Evolutionary conservation across 2,113 vertebrate genomes (phyloP), one percentile per base, ranked within the genome.

Genomic region (Tamias sibiricus): DNA sequence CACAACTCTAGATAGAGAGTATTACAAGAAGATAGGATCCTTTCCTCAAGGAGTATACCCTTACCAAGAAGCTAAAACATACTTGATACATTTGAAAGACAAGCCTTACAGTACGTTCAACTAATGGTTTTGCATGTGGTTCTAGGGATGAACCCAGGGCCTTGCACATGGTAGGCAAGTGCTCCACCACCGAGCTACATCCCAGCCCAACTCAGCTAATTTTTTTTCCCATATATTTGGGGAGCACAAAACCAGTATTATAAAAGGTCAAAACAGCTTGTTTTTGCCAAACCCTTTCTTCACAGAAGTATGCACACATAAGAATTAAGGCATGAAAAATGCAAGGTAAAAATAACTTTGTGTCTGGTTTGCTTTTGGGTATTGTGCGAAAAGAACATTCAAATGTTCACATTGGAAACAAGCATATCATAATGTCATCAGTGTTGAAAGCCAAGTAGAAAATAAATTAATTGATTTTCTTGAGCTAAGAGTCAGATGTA

Each of bases 261-360:
- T 1, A 35, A 77, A 89, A 94, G 37, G 12, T 88, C 95, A 96
- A 32, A 95, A 85, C 14, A 83, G 47, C 74, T 89, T 66, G 57
- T 49, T 75, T 82, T 8, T 81, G 52, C 79, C 59, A 92, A 54
- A 79, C 42, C 20, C 75, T 91, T 30, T 57, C 62, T 89, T 91
- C 75, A 80, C 12, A 42, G 47, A 37, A 42, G 49, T 69, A 16
- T 42, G 59, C 47, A 64, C 94, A 59, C 32, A 19, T 42, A 95
- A 90, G 71, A 87, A 92, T 90, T 62, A 71, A 93, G 40, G 64
- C 90, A 62, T 75, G 66, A 80, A 89, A 88, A 94, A 47, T n/a
- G 59, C 75, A 37, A 62, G 30, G 59, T 82, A 96, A 95, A 97
- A 96, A 81, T 95, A 97, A 93, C 84, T 92, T 82, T 66, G 68